Percentiles rank a stretch among this genome's conserved stretches.
Conservation (phyloP, 2,888 invertebrate species). For the Heliconius cydno region DNA sequence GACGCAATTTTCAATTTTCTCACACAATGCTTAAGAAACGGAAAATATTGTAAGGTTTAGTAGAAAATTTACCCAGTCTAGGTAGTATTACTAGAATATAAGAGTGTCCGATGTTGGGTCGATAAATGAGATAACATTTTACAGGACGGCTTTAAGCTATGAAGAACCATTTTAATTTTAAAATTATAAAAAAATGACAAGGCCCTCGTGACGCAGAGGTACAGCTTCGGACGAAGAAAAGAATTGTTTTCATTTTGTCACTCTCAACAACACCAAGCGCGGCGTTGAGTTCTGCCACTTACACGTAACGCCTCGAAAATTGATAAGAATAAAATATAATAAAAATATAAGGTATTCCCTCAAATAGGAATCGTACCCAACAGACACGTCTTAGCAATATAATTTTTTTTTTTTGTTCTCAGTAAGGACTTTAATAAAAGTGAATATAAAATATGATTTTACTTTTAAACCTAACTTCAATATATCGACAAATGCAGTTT, state of each 20-base stretch:
- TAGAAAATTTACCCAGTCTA: conserved; percentile 29
- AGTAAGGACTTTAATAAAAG: too few species aligned
- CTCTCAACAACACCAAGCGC: too few species aligned
- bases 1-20: not conserved
- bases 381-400: too few species aligned
- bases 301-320: too few species aligned
- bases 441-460: not conserved
- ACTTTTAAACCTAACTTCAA: not conserved
- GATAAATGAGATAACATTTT: conserved; percentile 47
- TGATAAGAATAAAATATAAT: too few species aligned
- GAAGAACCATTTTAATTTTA: conserved; percentile 27
- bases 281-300: too few species aligned
- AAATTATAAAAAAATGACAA: not conserved
- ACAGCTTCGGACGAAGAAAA: too few species aligned
- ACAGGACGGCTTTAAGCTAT: conserved; percentile 26
- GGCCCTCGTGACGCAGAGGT: too few species aligned
- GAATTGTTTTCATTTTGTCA: too few species aligned
- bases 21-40: not conserved
- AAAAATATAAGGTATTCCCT: too few species aligned
- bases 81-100: conserved; percentile 41
- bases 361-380: too few species aligned
- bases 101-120: conserved; percentile 46
- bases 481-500: not conserved
- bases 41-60: not conserved
- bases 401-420: not conserved